A percentile compares a stretch with the other conserved stretches of the same genome.
These are phyloP conservation scores for Erinaceus europaeus DNA, from an alignment of 2,113 vertebrate species.

Conservation along the genomic window DNA sequence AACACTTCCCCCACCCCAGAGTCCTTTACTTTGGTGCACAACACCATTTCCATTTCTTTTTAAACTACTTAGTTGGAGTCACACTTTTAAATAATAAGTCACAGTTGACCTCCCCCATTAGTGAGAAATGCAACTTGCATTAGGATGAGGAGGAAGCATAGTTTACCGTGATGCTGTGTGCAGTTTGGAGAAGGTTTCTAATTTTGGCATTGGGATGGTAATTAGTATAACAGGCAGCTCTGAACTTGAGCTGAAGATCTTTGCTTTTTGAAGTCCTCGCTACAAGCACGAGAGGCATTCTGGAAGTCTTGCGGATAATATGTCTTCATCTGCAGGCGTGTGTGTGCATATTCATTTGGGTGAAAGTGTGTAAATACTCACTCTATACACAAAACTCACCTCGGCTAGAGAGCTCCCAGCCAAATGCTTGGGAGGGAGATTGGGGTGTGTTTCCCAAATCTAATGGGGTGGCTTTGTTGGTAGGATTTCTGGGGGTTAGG, in stretches of 20 bases:
- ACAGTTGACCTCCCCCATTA: background rate
- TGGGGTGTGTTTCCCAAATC: too few relatives aligned
- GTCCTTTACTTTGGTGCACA: too few relatives aligned
- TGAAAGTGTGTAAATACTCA: background rate
- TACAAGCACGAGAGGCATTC: background rate
- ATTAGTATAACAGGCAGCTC: conserved; percentile 17
- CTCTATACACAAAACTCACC: background rate
- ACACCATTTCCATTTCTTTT: too few relatives aligned
- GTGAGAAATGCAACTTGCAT: background rate
- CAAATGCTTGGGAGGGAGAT: background rate
- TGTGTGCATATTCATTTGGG: background rate
- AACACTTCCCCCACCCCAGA: too few relatives aligned
- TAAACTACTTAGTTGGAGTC: background rate
- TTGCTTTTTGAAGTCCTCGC: background rate
- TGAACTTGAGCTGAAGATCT: background rate
- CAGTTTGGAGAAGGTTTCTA: conserved; percentile 9
- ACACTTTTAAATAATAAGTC: conserved; percentile 33
- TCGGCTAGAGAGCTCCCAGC: background rate
- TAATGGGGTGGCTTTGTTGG: background rate
- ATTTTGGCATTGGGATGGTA: background rate
- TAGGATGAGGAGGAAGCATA: background rate
- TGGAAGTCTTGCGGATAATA: too few relatives aligned
- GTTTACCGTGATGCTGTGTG: conserved; percentile 16
- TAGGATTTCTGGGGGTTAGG: background rate
- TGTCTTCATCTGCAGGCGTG: background rate